Base-by-base conservation (phyloP, 2,888 invertebrate genomes). In the Tigriopus californicus region DNA sequence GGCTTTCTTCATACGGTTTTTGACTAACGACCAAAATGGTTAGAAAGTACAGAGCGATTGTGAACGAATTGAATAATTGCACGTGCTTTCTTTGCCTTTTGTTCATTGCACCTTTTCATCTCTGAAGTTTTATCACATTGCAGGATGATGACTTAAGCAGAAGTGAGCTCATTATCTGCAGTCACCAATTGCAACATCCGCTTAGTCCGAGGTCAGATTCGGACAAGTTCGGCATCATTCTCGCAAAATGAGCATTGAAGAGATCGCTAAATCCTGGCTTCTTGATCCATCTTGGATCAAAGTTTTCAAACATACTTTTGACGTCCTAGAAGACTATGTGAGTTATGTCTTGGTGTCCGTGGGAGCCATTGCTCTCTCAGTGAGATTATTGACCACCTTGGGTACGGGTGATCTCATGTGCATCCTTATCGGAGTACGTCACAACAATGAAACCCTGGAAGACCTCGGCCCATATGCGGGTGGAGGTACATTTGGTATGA, bases 291-390 rank as follows among this genome's bases (percentile, higher is more conserved):
- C 46, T 11, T 57, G 47, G 44, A 44, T 46, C 15, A 57, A 58
- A 33, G 58, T 58, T 1, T 58, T 58, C 33, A 58, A 58, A 22
- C 58, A 58, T 40, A 58, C 58, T 4, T 25, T 58, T 40, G 58
- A 58, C 40, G 58, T 58, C 15, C 40, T 58, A 10, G 58, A 58
- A 18, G 58, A 58, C 40, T 58, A 58, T 40, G 47, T 58, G 11
- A 47, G 58, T 11, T 48, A 49, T 22, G 48, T 48, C 2, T 49
- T 58, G 11, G 33, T 58, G 13, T 22, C 58, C 13, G 49, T 58
- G 5, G 58, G 58, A 8, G 15, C 58, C 12, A 58, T 58, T 25
- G 20, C 24, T n/a, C 40, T 58, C 13, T 58, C 58, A 33, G 58
- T 58, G 13, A 13, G 58, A n/a, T 40, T 58, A 13, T 40, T 58